These are phyloP conservation scores for Acipenser ruthenus DNA, from an alignment of 2,797 vertebrate species.

Conservation along the genomic window DNA sequence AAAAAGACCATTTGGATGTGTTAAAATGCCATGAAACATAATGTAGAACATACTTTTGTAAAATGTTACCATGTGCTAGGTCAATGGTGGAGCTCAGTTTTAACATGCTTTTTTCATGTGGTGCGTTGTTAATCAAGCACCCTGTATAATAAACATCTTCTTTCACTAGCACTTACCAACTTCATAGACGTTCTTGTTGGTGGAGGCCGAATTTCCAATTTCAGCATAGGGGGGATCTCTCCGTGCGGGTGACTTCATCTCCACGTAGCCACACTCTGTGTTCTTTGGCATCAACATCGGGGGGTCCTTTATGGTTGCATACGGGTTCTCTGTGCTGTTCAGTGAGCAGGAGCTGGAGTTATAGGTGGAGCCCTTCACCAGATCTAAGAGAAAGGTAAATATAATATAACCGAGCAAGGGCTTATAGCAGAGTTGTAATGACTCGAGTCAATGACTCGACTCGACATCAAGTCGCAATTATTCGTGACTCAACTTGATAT, in stretches of 20 bases:
- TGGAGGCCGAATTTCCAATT: constrained; percentile 62
- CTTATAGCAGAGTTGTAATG: too few species aligned
- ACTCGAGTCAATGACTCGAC: too few species aligned
- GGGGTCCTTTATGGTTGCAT: constrained; percentile 94
- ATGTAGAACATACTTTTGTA: too few species aligned
- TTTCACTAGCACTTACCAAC: constrained; percentile 66
- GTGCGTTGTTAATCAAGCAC: background rate
- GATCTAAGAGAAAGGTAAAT: constrained; percentile 44
- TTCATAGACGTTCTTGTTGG: constrained; percentile 87
- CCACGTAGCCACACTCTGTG: constrained; percentile 87
- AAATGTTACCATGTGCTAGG: too few species aligned
- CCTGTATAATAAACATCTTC: constrained; percentile 2
- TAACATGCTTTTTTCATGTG: background rate
- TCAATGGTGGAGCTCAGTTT: too few species aligned
- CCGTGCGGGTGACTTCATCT: constrained; percentile 89
- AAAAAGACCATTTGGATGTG: too few species aligned
- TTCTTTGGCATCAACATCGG: constrained; percentile 73
- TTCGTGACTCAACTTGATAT: too few species aligned
- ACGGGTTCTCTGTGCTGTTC: constrained; percentile 92
- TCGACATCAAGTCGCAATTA: too few species aligned
- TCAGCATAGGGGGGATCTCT: constrained; percentile 84
- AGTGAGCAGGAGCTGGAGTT: constrained; percentile 83
- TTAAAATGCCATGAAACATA: too few species aligned
- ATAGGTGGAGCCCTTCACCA: constrained; percentile 73
- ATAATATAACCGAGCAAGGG: too few species aligned